Percentiles rank a stretch among this genome's conserved stretches.
Conservation (phyloP, 2,888 invertebrate species). For the Athripsodes cinereus region DNA sequence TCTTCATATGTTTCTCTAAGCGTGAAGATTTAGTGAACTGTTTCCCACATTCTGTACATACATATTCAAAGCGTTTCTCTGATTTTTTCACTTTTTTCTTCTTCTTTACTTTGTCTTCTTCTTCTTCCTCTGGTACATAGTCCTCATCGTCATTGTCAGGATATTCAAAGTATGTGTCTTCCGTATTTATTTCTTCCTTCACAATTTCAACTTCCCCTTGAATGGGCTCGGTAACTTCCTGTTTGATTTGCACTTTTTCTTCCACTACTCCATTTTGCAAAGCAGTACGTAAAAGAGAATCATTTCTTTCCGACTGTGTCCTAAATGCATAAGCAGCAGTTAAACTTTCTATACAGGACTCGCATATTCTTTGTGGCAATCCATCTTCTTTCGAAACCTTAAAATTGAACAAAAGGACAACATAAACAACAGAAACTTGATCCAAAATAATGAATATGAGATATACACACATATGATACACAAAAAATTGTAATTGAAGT, state of each 20-base stretch:
- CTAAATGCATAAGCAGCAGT: constrained; percentile 47
- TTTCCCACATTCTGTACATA: constrained; percentile 45
- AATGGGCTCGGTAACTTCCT: constrained; percentile 28
- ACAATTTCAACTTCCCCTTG: constrained; percentile 25
- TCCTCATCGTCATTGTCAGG: constrained; percentile 26
- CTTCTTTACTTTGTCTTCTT: constrained; percentile 11
- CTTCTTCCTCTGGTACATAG: constrained; percentile 25
- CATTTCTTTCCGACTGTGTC: constrained; percentile 41
- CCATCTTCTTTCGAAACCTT: constrained; percentile 48
- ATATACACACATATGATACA: too few species aligned
- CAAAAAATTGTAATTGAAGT: too few species aligned
- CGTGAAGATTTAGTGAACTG: constrained; percentile 42
- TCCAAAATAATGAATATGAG: too few species aligned
- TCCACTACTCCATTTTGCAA: constrained; percentile 28
- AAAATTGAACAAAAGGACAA: constrained; percentile 6
- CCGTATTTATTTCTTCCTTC: constrained; percentile 21
- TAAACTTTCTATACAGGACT: constrained; percentile 46
- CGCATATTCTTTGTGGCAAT: constrained; percentile 55
- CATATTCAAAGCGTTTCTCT: constrained; percentile 24
- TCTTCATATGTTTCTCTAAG: constrained; percentile 43
- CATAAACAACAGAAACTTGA: neutral
- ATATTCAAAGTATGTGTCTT: constrained; percentile 24
- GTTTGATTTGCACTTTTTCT: constrained; percentile 25
- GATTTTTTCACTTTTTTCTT: constrained; percentile 29
- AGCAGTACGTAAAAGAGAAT: constrained; percentile 35